Percentiles rank a stretch among this genome's conserved stretches.
These are phyloP conservation scores for Psammodynastes pulverulentus DNA, from an alignment of 2,113 vertebrate genomes.

Conservation along the genomic window DNA sequence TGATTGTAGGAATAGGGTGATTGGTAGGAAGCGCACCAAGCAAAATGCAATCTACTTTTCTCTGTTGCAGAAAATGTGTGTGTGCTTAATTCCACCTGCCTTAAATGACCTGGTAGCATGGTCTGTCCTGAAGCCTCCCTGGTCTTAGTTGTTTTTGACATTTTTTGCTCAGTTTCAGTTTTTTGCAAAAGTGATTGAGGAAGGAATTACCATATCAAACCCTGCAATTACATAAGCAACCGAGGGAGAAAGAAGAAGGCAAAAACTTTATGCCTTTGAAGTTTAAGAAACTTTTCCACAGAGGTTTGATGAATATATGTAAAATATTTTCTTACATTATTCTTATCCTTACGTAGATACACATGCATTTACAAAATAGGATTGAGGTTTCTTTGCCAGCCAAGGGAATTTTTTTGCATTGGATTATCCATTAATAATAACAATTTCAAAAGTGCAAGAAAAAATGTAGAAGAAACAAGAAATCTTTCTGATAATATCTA, in stretches of 20 bases:
- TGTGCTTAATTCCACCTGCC: background rate
- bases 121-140: background rate
- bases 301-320: background rate
- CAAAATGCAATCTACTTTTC: background rate
- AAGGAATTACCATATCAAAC: background rate
- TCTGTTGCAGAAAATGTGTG: background rate
- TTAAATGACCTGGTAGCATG: background rate
- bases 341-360: background rate
- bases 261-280: background rate
- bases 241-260: background rate
- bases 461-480: background rate
- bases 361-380: background rate
- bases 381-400: background rate
- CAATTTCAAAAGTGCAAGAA: background rate
- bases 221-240: background rate
- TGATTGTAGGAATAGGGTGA: too few species aligned
- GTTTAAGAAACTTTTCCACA: background rate
- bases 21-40: background rate
- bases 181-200: background rate
- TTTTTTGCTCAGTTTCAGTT: background rate
- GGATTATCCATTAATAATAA: background rate
- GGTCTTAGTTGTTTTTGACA: background rate
- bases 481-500: background rate
- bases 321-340: background rate
- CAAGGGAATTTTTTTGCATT: background rate